Percentiles rank a stretch among this genome's conserved stretches.
phyloP scores from a whole-genome alignment of 2,797 vertebrate species.

The Artibeus lituratus region DNA sequence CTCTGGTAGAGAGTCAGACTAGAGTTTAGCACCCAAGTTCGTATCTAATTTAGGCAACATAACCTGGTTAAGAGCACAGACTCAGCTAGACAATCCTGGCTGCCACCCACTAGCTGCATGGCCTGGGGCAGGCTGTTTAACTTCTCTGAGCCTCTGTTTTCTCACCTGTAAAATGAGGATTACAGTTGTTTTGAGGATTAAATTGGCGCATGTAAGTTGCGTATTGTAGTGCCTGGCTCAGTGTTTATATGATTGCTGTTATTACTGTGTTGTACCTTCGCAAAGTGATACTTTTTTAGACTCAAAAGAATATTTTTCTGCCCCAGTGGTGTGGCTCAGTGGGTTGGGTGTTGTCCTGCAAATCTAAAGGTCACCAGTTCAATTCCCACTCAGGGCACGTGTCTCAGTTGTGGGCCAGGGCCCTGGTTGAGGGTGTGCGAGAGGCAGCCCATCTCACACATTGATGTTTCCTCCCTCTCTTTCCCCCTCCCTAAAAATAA shows the following conservation, averaged over 20 bases:
- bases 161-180: background rate
- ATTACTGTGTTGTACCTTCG: background rate
- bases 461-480: background rate
- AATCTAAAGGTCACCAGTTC: background rate
- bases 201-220: background rate
- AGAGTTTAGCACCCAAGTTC: background rate
- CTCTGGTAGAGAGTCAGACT: background rate
- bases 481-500: background rate
- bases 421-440: background rate
- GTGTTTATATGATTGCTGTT: background rate
- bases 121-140: background rate
- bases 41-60: background rate
- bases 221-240: background rate
- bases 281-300: background rate
- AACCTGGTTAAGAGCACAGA: background rate
- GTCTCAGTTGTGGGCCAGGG: background rate
- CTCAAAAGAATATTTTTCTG: background rate
- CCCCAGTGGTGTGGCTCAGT: background rate
- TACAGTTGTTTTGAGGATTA: background rate
- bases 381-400: background rate
- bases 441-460: background rate
- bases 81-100: background rate
- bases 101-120: background rate
- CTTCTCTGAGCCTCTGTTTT: background rate
- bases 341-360: background rate